Evolutionary conservation across 1,140 invertebrate genomes (phyloP).

Genomic region (Prorops nasuta): DNA sequence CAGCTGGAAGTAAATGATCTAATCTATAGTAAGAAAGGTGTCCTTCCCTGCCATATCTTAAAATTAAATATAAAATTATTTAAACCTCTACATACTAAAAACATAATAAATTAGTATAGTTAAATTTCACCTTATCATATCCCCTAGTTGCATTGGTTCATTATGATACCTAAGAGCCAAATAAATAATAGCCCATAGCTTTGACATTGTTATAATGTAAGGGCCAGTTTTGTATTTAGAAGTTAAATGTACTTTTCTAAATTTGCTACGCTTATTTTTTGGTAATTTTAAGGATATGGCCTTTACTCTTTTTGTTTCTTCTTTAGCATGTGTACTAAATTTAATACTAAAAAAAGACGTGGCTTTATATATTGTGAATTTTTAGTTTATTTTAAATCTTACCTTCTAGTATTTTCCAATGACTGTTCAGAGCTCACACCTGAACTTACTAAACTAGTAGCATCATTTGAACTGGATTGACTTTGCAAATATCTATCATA

Average conservation of each 20-base stretch:
- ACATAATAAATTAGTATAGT: not conserved
- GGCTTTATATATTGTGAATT: slow-evolving; percentile 7
- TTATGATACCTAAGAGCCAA: slow-evolving; percentile 60
- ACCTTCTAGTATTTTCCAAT: slow-evolving; percentile 20
- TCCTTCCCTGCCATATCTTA: slow-evolving; percentile 59
- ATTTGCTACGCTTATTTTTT: slow-evolving; percentile 35
- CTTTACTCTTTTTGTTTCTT: slow-evolving; percentile 39
- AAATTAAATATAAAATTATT: slow-evolving; percentile 10
- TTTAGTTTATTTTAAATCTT: not conserved
- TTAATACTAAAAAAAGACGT: slow-evolving; percentile 29
- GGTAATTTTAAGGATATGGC: slow-evolving; percentile 38
- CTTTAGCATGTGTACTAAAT: slow-evolving; percentile 43
- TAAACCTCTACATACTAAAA: no score
- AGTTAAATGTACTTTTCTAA: slow-evolving; percentile 34
- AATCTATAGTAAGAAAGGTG: slow-evolving; percentile 60
- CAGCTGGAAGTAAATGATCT: slow-evolving; percentile 59
- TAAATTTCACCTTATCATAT: slow-evolving; percentile 56
- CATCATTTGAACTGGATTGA: slow-evolving; percentile 39
- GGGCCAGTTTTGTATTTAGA: slow-evolving; percentile 41
- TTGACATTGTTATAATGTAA: slow-evolving; percentile 45
- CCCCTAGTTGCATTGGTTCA: slow-evolving; percentile 60
- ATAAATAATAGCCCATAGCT: slow-evolving; percentile 57
- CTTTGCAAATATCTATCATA: slow-evolving; percentile 44
- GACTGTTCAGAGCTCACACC: slow-evolving; percentile 13
- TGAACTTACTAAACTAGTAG: slow-evolving; percentile 38